Conservation (phyloP, 2,113 vertebrate genomes). For the Etia nguti region DNA sequence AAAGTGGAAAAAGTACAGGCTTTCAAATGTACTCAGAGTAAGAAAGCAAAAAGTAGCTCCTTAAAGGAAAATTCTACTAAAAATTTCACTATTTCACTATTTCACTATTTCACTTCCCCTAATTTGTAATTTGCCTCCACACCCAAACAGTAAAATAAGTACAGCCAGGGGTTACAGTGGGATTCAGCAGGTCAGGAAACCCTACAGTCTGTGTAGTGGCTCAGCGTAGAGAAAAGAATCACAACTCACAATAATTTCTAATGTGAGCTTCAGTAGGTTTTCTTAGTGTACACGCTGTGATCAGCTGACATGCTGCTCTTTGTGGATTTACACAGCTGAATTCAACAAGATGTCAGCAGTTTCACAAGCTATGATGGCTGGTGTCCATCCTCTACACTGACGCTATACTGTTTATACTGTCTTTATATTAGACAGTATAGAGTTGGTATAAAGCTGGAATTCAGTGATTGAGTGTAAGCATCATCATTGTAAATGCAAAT, state of each 20-base stretch:
- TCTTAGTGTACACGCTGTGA: neutral
- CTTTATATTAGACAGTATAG: neutral
- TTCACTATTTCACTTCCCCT: too few species aligned
- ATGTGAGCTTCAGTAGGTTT: neutral
- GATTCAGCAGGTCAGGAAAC: neutral
- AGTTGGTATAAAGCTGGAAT: neutral
- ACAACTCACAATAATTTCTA: neutral
- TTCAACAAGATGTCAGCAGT: neutral
- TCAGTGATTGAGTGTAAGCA: neutral
- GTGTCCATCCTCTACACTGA: neutral
- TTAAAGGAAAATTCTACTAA: neutral
- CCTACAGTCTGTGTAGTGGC: neutral
- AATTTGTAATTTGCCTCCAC: neutral
- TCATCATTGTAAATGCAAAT: neutral
- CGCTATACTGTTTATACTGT: too few species aligned
- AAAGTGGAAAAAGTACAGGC: neutral
- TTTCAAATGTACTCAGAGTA: neutral
- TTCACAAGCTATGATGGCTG: neutral
- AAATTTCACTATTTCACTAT: too few species aligned
- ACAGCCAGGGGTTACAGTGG: neutral
- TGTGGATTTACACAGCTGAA: neutral
- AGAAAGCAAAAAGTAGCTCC: neutral
- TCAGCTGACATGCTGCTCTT: neutral
- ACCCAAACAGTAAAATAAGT: neutral
- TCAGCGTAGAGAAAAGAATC: neutral